Evolutionary conservation across 2,888 invertebrate genomes (phyloP), one percentile per base, ranked within the genome.

Genomic region (Adelphocoris suturalis): DNA sequence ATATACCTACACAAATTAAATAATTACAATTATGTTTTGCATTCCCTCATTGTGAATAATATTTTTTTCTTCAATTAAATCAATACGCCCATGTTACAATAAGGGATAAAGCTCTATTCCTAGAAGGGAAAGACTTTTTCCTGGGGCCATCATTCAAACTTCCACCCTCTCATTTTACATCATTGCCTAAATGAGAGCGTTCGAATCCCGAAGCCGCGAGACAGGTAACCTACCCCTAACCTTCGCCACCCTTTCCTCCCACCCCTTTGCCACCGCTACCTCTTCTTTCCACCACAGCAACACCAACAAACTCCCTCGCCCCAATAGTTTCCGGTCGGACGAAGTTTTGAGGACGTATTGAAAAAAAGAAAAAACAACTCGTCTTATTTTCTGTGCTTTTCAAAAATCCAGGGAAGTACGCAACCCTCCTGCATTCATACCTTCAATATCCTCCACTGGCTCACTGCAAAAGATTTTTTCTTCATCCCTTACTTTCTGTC

Each of bases 291-390:
- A 3, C 19, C 46, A 1, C 7, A 75, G 16, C 16, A 78, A 37
- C 78, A n/a, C 16, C 81, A 13, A 14, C 23, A 2, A 37, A 0
- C 48, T 48, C 19, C 23, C 23, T 19, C 23, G 81, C 61, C 61
- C 16, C 68, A 23, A 19, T 82, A 82, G 82, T 82, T 82, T 82
- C 82, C 82, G 82, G 82, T 52, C 27, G 82, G 48, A 23, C 82
- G 47, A 82, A 82, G 82, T 82, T 82, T 52, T 23, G 82, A 82
- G 82, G 82, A 52, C 82, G 82, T 82, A 82, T 82, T 82, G 82
- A 82, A 52, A 82, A 82, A 82, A 47, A 27, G 23, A 11, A 52
- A 52, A 52, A 52, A 48, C 7, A 52, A 52, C 52, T 52, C 14
- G 52, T 52, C 23, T 46, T 27, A 12, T 23, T 52, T 78, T 78